Evolutionary conservation across 2,888 invertebrate species (phyloP).

Genomic region (Scaptodrosophila latifasciaeformis): DNA sequence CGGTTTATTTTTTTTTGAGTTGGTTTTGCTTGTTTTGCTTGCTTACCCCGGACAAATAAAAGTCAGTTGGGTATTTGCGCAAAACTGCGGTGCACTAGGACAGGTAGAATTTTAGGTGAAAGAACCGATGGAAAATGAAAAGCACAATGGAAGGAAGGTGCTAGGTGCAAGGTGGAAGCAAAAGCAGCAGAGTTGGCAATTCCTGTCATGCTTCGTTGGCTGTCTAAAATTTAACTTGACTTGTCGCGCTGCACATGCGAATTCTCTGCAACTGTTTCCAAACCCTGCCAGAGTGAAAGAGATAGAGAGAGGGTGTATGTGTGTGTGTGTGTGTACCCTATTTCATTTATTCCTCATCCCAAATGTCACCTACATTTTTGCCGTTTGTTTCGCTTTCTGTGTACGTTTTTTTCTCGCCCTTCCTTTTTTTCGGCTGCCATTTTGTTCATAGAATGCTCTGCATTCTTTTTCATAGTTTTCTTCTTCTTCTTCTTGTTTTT

Average conservation of each 20-base stretch:
- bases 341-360: slow-evolving; percentile 20
- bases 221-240: slow-evolving; percentile 24
- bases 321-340: slow-evolving; percentile 33
- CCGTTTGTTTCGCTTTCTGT: slow-evolving; percentile 17
- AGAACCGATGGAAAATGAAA: slow-evolving; percentile 6
- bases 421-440: too few species aligned
- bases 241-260: slow-evolving; percentile 39
- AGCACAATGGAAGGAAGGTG: too few species aligned
- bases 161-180: too few species aligned
- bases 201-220: slow-evolving; percentile 42
- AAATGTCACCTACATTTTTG: slow-evolving; percentile 56
- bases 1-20: not conserved
- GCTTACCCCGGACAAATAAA: slow-evolving; percentile 15
- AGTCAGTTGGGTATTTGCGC: slow-evolving; percentile 35
- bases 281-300: too few species aligned
- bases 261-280: too few species aligned
- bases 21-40: too few species aligned
- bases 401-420: too few species aligned
- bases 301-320: slow-evolving; percentile 9
- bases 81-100: slow-evolving; percentile 22
- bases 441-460: not conserved
- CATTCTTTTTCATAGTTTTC: not conserved
- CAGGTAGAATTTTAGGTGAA: slow-evolving; percentile 24
- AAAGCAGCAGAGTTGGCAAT: slow-evolving; percentile 10
- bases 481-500: slow-evolving; percentile 35